phyloP scores from a whole-genome alignment of 2,113 vertebrate species.

The Delphinapterus leucas region DNA sequence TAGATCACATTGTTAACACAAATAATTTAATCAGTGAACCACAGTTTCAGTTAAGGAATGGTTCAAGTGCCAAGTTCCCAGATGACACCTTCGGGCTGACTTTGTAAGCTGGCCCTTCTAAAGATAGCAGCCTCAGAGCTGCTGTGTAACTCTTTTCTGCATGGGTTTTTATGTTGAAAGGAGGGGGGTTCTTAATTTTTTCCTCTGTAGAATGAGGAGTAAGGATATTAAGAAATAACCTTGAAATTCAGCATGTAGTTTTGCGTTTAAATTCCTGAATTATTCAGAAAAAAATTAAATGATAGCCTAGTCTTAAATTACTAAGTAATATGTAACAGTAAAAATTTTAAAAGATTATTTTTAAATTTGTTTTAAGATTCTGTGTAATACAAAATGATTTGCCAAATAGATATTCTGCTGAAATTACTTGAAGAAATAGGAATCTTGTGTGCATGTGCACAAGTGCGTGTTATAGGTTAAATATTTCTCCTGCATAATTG shows the following conservation, averaged over 20 bases:
- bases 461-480: neutral
- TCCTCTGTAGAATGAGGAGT: neutral
- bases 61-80: neutral
- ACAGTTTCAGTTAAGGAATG: neutral
- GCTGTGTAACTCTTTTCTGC: neutral
- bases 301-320: neutral
- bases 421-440: neutral
- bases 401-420: neutral
- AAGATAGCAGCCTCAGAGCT: neutral
- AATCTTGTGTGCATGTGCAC: neutral
- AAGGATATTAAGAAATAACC: conserved; percentile 4
- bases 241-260: neutral
- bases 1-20: neutral
- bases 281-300: conserved; percentile 19
- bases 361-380: neutral
- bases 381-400: neutral
- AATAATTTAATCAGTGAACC: neutral
- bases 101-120: neutral
- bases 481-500: neutral
- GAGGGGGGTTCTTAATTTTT: neutral
- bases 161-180: neutral
- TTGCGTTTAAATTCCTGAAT: neutral
- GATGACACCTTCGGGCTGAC: neutral
- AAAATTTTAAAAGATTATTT: neutral
- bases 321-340: neutral